Percentiles rank a stretch among this genome's conserved stretches.
Evolutionary conservation across 2,113 vertebrate genomes (phyloP).

Genomic region (Centropus unirufus): DNA sequence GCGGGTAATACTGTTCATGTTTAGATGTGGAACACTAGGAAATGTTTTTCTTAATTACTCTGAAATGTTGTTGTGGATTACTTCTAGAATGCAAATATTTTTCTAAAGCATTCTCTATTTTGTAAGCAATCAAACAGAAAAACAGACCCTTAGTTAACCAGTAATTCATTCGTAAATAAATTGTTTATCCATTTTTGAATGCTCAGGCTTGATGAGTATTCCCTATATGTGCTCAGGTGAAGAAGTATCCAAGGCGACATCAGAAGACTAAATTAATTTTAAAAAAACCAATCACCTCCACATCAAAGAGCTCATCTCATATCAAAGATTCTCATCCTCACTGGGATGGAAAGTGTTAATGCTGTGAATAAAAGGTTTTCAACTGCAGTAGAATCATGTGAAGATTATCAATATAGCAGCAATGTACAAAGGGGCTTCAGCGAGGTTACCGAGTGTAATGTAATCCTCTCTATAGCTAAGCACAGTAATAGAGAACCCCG

Average conservation of each 20-base stretch:
- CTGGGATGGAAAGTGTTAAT: slow-evolving; percentile 50
- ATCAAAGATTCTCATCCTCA: not conserved
- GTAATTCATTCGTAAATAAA: slow-evolving; percentile 44
- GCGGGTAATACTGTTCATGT: not conserved
- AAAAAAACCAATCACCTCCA: not conserved
- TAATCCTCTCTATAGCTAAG: slow-evolving; percentile 64
- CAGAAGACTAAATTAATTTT: not conserved
- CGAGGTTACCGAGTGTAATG: slow-evolving; percentile 67
- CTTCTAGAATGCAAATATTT: not conserved
- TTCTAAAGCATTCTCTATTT: slow-evolving; percentile 24
- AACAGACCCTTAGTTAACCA: slow-evolving; percentile 26
- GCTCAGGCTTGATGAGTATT: slow-evolving; percentile 17
- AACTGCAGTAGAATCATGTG: slow-evolving; percentile 47
- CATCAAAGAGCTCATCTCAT: not conserved
- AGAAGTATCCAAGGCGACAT: not conserved
- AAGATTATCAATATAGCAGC: slow-evolving; percentile 63
- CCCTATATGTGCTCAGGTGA: not conserved
- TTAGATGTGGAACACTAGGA: not conserved
- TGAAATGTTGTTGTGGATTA: not conserved
- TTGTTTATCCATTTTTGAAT: slow-evolving; percentile 46
- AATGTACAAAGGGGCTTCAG: slow-evolving; percentile 34
- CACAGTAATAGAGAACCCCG: slow-evolving; percentile 58
- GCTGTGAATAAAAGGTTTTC: slow-evolving; percentile 48
- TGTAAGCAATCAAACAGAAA: slow-evolving; percentile 1
- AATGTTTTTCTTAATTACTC: not conserved